Evolutionary conservation across 2,888 invertebrate genomes (phyloP).

Genomic region (Nysson spinosus): DNA sequence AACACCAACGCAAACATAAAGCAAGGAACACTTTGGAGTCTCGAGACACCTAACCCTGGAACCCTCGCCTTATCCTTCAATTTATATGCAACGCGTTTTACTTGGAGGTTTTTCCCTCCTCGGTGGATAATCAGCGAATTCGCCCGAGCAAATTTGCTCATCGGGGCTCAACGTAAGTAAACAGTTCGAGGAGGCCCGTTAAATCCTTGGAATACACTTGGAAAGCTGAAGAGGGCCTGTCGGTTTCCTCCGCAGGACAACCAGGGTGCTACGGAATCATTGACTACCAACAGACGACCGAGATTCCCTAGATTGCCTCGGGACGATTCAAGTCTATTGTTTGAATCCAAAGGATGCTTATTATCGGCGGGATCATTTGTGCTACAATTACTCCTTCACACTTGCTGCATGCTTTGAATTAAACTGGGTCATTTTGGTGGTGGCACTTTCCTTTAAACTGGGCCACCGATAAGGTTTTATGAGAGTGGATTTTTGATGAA

Average conservation of each 20-base stretch:
- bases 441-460: too few relatives aligned
- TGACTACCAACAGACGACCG: slow-evolving; percentile 38
- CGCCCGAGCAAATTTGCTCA: slow-evolving; percentile 55
- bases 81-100: slow-evolving; percentile 54
- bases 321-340: background rate
- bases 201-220: slow-evolving; percentile 59
- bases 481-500: too few relatives aligned
- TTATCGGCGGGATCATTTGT: too few relatives aligned
- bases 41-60: slow-evolving; percentile 1
- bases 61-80: slow-evolving; percentile 42
- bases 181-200: slow-evolving; percentile 53
- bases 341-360: too few relatives aligned
- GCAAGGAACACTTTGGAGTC: slow-evolving; percentile 22
- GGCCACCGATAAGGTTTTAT: too few relatives aligned
- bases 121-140: slow-evolving; percentile 53
- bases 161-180: slow-evolving; percentile 45
- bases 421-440: too few relatives aligned
- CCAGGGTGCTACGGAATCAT: slow-evolving; percentile 19
- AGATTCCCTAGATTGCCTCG: too few relatives aligned
- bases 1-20: slow-evolving; percentile 14
- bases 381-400: too few relatives aligned
- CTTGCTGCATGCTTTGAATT: too few relatives aligned
- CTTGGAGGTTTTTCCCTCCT: slow-evolving; percentile 45
- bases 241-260: slow-evolving; percentile 33
- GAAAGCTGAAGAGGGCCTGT: slow-evolving; percentile 36